These are phyloP conservation scores for Salmo trutta DNA, from an alignment of 2,797 vertebrate genomes.

Conservation along the genomic window DNA sequence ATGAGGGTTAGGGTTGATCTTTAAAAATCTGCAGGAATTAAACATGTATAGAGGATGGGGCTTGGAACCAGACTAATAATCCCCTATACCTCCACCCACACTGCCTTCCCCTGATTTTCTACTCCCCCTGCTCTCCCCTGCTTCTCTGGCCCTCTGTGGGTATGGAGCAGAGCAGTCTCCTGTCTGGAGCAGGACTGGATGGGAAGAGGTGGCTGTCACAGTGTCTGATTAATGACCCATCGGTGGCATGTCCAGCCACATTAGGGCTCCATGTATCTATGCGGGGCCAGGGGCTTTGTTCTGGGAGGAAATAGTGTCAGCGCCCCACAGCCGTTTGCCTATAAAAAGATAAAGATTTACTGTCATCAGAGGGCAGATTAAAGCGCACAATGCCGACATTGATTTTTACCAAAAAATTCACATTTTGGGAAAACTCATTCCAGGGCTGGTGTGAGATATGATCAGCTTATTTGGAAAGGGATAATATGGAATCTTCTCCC, in stretches of 20 bases:
- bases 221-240: constrained; percentile 99
- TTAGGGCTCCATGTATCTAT: constrained; percentile 99
- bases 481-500: constrained; percentile 99
- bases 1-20: constrained; percentile 32
- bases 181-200: constrained; percentile 63
- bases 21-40: constrained; percentile 33
- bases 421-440: constrained; percentile 99
- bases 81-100: background rate
- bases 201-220: constrained; percentile 94
- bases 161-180: constrained; percentile 56
- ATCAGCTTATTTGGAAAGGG: constrained; percentile 99
- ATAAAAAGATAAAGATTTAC: constrained; percentile 99
- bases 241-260: constrained; percentile 98
- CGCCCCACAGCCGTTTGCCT: constrained; percentile 95
- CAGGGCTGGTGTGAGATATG: constrained; percentile 94
- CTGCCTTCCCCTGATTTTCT: background rate
- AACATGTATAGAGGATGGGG: background rate
- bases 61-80: background rate
- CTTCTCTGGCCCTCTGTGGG: constrained; percentile 72
- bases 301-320: constrained; percentile 99
- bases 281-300: constrained; percentile 95
- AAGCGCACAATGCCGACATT: constrained; percentile 99
- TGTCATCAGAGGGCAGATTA: constrained; percentile 99
- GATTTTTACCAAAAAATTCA: constrained; percentile 99
- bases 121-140: constrained; percentile 19